Percentiles rank a stretch among this genome's conserved stretches.
Conservation (phyloP, 2,113 vertebrate species). For the Otolemur garnettii region DNA sequence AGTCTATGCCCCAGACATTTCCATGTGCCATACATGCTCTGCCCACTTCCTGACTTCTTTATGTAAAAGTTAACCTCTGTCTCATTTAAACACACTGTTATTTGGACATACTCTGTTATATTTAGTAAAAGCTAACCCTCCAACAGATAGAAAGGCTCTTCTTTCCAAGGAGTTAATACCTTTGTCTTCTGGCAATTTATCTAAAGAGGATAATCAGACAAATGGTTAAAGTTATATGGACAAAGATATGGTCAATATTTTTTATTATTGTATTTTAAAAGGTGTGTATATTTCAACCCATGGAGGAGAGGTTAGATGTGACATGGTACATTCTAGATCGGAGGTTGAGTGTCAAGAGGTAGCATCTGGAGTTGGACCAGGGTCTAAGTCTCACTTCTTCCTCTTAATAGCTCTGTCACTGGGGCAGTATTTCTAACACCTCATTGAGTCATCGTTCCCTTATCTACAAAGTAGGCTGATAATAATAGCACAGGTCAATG, state of each 20-base stretch:
- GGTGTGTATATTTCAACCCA: not conserved
- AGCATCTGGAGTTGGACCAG: not conserved
- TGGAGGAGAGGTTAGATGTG: not conserved
- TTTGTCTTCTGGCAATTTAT: conserved; percentile 14
- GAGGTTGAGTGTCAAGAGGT: not conserved
- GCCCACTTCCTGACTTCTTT: not conserved
- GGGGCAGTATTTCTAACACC: not conserved
- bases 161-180: conserved; percentile 23
- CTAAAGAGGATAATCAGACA: not conserved
- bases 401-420: not conserved
- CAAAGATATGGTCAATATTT: not conserved
- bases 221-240: not conserved
- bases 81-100: not conserved
- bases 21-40: not conserved
- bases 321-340: not conserved
- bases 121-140: not conserved
- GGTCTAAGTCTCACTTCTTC: not conserved
- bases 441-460: not conserved
- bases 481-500: not conserved
- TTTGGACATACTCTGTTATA: conserved; percentile 24
- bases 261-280: not conserved
- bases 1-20: not conserved
- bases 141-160: not conserved
- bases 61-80: conserved; percentile 11
- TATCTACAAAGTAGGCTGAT: not conserved